Evolutionary conservation across 1,140 invertebrate genomes (phyloP), one percentile per base, ranked within the genome.

Genomic region (Akabosia matsudoensis): DNA sequence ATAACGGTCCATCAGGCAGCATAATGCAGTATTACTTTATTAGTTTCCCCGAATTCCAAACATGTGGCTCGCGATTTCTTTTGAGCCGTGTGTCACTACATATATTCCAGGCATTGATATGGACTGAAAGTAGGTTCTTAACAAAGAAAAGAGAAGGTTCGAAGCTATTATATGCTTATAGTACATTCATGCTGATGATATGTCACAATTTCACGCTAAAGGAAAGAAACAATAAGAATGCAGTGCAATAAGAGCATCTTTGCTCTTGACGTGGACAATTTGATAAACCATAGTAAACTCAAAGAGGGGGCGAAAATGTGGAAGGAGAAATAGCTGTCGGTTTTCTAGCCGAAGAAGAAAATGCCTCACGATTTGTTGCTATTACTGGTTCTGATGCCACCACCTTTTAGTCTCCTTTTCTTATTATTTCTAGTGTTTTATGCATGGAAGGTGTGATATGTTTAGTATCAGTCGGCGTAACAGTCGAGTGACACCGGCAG

Each of bases 321-420:
- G 30, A 67, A 31, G 22, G 22, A 67, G 61, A 67, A 22, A 7
- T 30, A 67, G 22, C 22, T 28, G 24, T 67, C 24, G 28, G 13
- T 56, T 56, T 24, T 56, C 54, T 56, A 16, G 22, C n/a, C n/a
- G n/a, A n/a, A n/a, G n/a, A n/a, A 56, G 22, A 30, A 67, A 67
- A 67, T 10, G 31, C 61, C 61, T 67, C 61, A 67, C 61, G 61
- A 67, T 67, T 67, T 67, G 61, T 67, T 67, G 61, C 61, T 67
- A 67, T 67, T 67, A 67, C 61, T 67, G 28, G 24, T 67, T 67
- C 26, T 28, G 30, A 67, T 67, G 61, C 28, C 28, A 67, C 61
- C 31, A 30, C 61, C 24, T 24, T n/a, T n/a, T 30, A 67, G 24
- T 67, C 3, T 61, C 54, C 3, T 61, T 22, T 61, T 13, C 13